Percentiles rank a stretch among this genome's conserved stretches.
Evolutionary conservation across 2,797 vertebrate genomes (phyloP).

Genomic region (Cyclopterus lumpus): DNA sequence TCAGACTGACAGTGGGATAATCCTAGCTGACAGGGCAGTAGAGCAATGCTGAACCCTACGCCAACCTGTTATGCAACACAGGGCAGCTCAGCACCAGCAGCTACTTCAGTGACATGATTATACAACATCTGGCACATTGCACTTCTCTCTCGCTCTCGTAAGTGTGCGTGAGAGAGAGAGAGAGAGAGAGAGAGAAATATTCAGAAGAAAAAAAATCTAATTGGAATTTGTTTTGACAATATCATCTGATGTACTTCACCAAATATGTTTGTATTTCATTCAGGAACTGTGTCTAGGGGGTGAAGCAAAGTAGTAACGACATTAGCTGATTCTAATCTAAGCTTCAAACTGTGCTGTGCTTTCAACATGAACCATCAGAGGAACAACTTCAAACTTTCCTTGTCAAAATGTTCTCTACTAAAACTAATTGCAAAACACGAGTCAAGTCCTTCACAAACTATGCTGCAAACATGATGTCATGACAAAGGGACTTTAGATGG

Average conservation of each 20-base stretch:
- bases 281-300: constrained; percentile 48
- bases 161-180: neutral
- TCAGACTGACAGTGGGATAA: constrained; percentile 47
- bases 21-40: constrained; percentile 46
- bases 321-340: constrained; percentile 73
- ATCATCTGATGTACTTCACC: constrained; percentile 61
- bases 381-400: constrained; percentile 34
- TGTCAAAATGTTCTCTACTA: constrained; percentile 18
- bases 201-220: constrained; percentile 47
- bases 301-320: constrained; percentile 59
- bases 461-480: constrained; percentile 17
- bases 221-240: constrained; percentile 69
- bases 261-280: constrained; percentile 69
- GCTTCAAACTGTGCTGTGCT: constrained; percentile 58
- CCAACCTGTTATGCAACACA: constrained; percentile 37
- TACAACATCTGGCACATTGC: constrained; percentile 28
- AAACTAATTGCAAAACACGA: constrained; percentile 39
- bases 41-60: constrained; percentile 17
- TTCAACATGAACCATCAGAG: constrained; percentile 57
- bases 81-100: constrained; percentile 36
- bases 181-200: neutral
- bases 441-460: constrained; percentile 12
- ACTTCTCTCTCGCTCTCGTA: constrained; percentile 16
- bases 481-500: neutral
- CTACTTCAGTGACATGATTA: constrained; percentile 53